Conservation (phyloP, 1,140 invertebrate genomes). For the Rhyacophila brunnea region DNA sequence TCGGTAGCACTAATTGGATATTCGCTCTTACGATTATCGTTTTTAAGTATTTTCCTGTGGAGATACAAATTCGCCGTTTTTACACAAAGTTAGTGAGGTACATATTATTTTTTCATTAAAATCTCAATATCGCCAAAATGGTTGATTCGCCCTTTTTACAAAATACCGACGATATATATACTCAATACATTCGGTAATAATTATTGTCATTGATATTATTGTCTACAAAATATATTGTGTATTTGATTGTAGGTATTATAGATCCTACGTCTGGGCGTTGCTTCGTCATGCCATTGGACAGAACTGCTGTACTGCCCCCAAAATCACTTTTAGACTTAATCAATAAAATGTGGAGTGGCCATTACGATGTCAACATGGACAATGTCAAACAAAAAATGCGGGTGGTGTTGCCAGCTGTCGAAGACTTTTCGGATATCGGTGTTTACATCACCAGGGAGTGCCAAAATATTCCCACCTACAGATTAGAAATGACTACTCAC, state of each 20-base stretch:
- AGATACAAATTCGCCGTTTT: no score
- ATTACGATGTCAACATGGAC: constrained; percentile 80
- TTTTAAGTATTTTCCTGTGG: no score
- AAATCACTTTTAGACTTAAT: constrained; percentile 75
- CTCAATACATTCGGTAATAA: no score
- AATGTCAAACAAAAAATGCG: constrained; percentile 75
- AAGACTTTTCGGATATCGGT: constrained; percentile 65
- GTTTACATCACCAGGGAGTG: constrained; percentile 72
- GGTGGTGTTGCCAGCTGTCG: constrained; percentile 70
- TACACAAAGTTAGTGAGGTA: no score
- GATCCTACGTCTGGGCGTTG: constrained; percentile 74
- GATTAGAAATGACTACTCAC: constrained; percentile 63
- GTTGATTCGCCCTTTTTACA: no score
- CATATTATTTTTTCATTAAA: no score
- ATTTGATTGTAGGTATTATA: constrained; percentile 61
- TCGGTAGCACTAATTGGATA: no score
- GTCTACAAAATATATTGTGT: no score
- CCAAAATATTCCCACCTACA: constrained; percentile 68
- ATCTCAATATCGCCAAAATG: no score
- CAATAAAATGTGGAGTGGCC: constrained; percentile 75
- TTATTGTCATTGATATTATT: no score
- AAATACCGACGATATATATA: no score
- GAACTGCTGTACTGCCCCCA: constrained; percentile 73
- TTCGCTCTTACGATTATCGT: no score
- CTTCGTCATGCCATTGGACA: constrained; percentile 87